phyloP scores from a whole-genome alignment of 2,113 vertebrate species.

The Prunella fulvescens region DNA sequence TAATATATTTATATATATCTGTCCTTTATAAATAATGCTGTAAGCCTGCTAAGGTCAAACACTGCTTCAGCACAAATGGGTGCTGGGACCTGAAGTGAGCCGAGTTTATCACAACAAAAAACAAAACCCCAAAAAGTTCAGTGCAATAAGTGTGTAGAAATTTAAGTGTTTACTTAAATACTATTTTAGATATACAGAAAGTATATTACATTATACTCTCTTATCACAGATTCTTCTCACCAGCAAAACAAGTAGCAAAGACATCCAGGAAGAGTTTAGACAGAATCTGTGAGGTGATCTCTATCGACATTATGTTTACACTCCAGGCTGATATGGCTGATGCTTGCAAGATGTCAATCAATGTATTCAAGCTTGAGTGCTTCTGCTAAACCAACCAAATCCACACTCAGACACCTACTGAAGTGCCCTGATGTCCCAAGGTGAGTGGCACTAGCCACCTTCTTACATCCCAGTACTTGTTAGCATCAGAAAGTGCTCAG shows the following conservation, averaged over 20 bases:
- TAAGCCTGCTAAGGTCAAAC: constrained; percentile 71
- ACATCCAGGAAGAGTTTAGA: constrained; percentile 43
- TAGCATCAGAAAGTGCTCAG: background rate
- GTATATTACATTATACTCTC: constrained; percentile 69
- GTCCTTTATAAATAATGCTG: constrained; percentile 80
- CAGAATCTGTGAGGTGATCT: constrained; percentile 14
- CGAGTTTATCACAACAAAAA: constrained; percentile 55
- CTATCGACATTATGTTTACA: background rate
- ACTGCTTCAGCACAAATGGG: constrained; percentile 53
- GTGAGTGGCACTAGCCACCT: background rate
- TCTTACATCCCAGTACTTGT: background rate
- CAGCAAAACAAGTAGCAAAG: constrained; percentile 30
- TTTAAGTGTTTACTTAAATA: constrained; percentile 71
- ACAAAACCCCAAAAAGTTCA: constrained; percentile 47
- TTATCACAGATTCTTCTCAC: constrained; percentile 44
- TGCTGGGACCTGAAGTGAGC: constrained; percentile 65
- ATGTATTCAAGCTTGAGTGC: background rate
- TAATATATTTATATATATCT: constrained; percentile 76
- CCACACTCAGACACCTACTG: background rate
- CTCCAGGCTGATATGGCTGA: constrained; percentile 1
- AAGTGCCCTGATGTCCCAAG: background rate
- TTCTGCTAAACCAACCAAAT: background rate
- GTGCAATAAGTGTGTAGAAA: constrained; percentile 74
- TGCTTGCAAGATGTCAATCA: constrained; percentile 23
- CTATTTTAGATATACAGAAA: constrained; percentile 70